Percentiles rank a stretch among this genome's conserved stretches.
These are phyloP conservation scores for Fistularia tabacaria DNA, from an alignment of 2,797 vertebrate genomes.

Conservation along the genomic window DNA sequence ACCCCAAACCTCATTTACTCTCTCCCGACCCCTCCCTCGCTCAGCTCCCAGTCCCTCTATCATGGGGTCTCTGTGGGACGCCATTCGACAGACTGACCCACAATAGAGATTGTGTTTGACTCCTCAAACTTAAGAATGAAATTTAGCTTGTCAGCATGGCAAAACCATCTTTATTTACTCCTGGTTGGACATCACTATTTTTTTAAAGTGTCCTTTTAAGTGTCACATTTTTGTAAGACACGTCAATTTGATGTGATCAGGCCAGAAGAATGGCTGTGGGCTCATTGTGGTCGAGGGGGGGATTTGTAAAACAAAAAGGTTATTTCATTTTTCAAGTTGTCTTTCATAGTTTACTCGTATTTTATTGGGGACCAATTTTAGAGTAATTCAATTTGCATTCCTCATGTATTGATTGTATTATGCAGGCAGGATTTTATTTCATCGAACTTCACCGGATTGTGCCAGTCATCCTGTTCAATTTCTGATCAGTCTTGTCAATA, in stretches of 20 bases:
- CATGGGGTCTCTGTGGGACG: slow-evolving; percentile 84
- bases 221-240: slow-evolving; percentile 34
- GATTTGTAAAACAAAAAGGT: no score
- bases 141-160: slow-evolving; percentile 86
- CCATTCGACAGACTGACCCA: slow-evolving; percentile 86
- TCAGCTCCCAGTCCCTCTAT: slow-evolving; percentile 51
- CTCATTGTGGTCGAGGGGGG: no score
- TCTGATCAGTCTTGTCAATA: no score
- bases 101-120: slow-evolving; percentile 85
- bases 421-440: no score
- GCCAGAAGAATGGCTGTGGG: slow-evolving; percentile 17
- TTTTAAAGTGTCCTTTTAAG: slow-evolving; percentile 29
- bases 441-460: no score
- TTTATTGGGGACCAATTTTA: no score
- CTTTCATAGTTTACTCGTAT: no score
- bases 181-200: slow-evolving; percentile 68
- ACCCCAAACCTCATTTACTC: slow-evolving; percentile 59
- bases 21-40: slow-evolving; percentile 38
- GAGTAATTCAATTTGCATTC: no score
- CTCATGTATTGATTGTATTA: no score
- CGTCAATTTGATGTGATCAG: slow-evolving; percentile 12
- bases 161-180: slow-evolving; percentile 80
- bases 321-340: not conserved
- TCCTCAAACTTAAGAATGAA: slow-evolving; percentile 86
- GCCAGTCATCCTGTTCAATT: no score